phyloP scores from a whole-genome alignment of 2,797 vertebrate species.

The Setipinna tenuifilis region DNA sequence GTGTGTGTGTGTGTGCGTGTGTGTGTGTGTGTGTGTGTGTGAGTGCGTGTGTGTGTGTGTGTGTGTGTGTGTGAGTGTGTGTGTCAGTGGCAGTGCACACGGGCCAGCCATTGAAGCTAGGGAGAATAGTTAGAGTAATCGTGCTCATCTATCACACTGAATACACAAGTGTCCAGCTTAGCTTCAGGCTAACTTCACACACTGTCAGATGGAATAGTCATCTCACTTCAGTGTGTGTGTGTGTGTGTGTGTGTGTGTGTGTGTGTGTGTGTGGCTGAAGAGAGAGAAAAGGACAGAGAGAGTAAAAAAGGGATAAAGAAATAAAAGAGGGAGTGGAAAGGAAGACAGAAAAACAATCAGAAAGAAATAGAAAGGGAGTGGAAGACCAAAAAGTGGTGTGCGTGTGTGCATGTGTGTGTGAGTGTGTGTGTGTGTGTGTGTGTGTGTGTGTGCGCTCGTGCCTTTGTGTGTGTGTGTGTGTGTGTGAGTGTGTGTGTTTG shows the following conservation, averaged over 20 bases:
- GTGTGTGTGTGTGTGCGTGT: too few species aligned
- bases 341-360: too few species aligned
- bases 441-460: neutral
- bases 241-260: too few species aligned
- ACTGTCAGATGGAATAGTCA: conserved; percentile 65
- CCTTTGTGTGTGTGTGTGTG: neutral
- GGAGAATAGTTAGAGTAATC: neutral
- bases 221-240: conserved; percentile 31
- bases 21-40: too few species aligned
- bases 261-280: too few species aligned
- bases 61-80: conserved; percentile 16
- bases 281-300: too few species aligned
- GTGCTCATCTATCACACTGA: neutral
- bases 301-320: too few species aligned
- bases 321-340: too few species aligned
- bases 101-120: conserved; percentile 3
- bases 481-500: neutral
- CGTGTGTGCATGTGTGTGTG: neutral
- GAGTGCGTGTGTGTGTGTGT: too few species aligned
- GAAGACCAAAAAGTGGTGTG: neutral
- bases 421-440: neutral
- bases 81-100: neutral
- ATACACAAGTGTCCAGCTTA: neutral
- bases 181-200: neutral
- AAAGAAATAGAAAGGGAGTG: neutral